phyloP scores from a whole-genome alignment of 2,113 vertebrate species.

The Gambusia affinis region DNA sequence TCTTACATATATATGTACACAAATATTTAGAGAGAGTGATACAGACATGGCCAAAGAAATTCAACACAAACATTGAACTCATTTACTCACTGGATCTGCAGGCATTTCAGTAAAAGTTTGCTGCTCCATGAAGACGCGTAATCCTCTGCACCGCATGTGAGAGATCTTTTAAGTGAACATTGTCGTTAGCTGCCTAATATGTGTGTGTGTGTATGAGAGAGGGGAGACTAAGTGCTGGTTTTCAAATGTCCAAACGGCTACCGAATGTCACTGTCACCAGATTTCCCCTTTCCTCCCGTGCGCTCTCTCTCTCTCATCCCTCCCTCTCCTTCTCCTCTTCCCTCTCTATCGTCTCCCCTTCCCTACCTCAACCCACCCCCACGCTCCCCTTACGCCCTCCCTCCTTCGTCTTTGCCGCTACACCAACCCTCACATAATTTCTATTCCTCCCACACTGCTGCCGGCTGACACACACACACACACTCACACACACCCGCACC shows the following conservation, averaged over 20 bases:
- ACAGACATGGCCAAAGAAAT: background rate
- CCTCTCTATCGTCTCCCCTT: constrained; percentile 1
- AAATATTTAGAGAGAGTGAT: background rate
- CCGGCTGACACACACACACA: constrained; percentile 57
- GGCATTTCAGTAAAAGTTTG: constrained; percentile 83
- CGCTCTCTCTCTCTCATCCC: constrained; percentile 30
- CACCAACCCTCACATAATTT: constrained; percentile 70
- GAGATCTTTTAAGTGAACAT: constrained; percentile 55
- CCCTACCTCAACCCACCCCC: constrained; percentile 46
- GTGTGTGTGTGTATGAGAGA: constrained; percentile 1
- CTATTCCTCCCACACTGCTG: constrained; percentile 81
- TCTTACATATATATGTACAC: background rate
- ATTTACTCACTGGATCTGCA: constrained; percentile 68
- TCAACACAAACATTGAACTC: constrained; percentile 2
- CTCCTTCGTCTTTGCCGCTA: constrained; percentile 53
- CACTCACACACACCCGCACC: background rate
- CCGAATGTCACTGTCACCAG: constrained; percentile 65
- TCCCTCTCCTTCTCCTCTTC: constrained; percentile 34
- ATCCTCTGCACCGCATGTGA: constrained; percentile 67
- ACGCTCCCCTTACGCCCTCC: background rate
- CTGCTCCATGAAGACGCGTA: constrained; percentile 86
- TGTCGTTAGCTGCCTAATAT: constrained; percentile 61
- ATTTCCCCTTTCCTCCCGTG: constrained; percentile 46
- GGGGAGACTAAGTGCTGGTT: constrained; percentile 43
- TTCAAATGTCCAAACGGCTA: constrained; percentile 52